Evolutionary conservation across 2,797 vertebrate species (phyloP), one percentile per base, ranked within the genome.

Genomic region (Scarus forsteni): DNA sequence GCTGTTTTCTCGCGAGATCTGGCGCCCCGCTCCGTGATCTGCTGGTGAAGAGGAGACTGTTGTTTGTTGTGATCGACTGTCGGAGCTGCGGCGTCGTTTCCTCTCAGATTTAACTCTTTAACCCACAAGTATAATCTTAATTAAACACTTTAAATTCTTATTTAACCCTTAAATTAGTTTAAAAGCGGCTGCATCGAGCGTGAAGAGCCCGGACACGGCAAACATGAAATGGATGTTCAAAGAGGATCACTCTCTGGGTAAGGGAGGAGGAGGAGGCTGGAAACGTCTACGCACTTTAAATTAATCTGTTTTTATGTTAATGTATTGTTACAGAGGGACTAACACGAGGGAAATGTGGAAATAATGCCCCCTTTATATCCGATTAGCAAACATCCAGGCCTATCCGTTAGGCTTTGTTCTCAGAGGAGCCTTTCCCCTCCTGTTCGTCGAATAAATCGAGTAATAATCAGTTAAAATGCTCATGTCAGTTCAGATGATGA

Each of bases 151-250:
- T 39, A 19, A 12, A 1, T 15, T 4, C 4, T 13, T 10, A 12
- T 38, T n/a, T 9, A 13, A 61, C 39, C 18, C 11, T 0, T 7
- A 64, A 10, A 15, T 45, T 45, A 7, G 10, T 59, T 27, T 45
- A 8, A 6, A 38, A 59, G 19, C 74, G 12, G 54, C 74, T 11
- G 60, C 52, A 52, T 77, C 78, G 63, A 82, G 81, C 63, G 59
- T 55, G 11, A 70, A 60, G 51, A 79, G 73, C 65, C 79, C 75
- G 60, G 80, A 84, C 73, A 72, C 91, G 84, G 90, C 87, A 89
- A 94, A 92, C 92, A 99, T 99, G 98, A 99, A 98, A 97, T 99
- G 97, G 98, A 98, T 98, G 97, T 99, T 99, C 94, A 99, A 99
- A 93, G 98, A 99, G 93, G 97, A 99, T 86, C 97, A 99, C 86